A percentile compares a stretch with the other conserved stretches of the same genome.
Evolutionary conservation across 1,140 invertebrate genomes (phyloP).

Genomic region (Drosophila quadrilineata): DNA sequence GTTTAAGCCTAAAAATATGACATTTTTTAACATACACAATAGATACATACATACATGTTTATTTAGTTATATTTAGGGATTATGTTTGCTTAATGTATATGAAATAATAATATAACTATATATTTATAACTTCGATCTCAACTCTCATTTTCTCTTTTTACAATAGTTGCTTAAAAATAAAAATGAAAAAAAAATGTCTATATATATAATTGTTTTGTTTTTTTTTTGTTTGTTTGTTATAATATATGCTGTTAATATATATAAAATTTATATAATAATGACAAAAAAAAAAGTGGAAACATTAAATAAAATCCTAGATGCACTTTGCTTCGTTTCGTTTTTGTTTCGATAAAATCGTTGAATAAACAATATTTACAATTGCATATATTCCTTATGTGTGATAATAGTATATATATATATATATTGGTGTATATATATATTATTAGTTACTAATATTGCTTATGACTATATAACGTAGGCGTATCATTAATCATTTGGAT

Average conservation of each 20-base stretch:
- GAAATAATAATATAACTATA: constrained; percentile 69
- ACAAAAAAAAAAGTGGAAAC: constrained; percentile 35
- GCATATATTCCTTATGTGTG: no score
- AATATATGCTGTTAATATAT: no score
- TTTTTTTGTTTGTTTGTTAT: constrained; percentile 22
- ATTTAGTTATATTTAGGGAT: constrained; percentile 48
- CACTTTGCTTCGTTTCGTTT: no score
- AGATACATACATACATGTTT: constrained; percentile 32
- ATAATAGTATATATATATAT: constrained; percentile 16
- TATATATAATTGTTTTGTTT: no score
- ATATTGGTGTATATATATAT: constrained; percentile 30
- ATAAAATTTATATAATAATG: constrained; percentile 11
- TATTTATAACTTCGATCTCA: no score
- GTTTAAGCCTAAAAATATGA: constrained; percentile 74
- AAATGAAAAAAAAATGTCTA: no score
- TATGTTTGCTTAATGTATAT: constrained; percentile 56
- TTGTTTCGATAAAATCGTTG: constrained; percentile 70
- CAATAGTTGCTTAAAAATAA: no score
- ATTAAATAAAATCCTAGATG: constrained; percentile 52
- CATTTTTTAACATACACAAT: constrained; percentile 62
- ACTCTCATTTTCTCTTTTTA: constrained; percentile 26
- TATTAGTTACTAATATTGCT: constrained; percentile 73
- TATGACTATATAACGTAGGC: constrained; percentile 76
- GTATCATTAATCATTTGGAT: constrained; percentile 72
- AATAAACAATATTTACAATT: constrained; percentile 64